Evolutionary conservation across 2,888 invertebrate species (phyloP).

Genomic region (Ennomos quercinarius): DNA sequence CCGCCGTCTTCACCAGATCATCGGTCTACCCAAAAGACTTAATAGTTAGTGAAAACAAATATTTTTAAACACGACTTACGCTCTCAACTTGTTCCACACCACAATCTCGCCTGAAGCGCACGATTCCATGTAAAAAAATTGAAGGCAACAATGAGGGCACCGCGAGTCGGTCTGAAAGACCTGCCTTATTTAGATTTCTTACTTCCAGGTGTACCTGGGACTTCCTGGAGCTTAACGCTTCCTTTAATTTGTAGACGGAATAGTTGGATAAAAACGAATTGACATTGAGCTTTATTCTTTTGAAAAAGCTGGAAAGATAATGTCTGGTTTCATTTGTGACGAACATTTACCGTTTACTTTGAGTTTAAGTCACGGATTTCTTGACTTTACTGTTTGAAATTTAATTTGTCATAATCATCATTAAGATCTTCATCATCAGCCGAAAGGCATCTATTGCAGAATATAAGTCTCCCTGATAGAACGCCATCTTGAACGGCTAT

Average conservation of each 20-base stretch:
- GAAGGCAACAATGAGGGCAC: conserved; percentile 40
- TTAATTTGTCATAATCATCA: too few relatives aligned
- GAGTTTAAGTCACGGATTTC: too few relatives aligned
- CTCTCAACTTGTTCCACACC: conserved; percentile 13
- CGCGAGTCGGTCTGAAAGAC: conserved; percentile 34
- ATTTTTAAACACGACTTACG: too few relatives aligned
- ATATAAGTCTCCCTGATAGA: too few relatives aligned
- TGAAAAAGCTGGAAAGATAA: conserved; percentile 4
- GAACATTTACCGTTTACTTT: too few relatives aligned
- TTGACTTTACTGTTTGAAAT: background rate
- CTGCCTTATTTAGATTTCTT: conserved; percentile 41
- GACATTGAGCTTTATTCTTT: conserved; percentile 19
- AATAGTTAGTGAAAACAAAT: too few relatives aligned
- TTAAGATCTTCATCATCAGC: too few relatives aligned
- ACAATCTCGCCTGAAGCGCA: conserved; percentile 27
- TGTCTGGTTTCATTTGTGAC: background rate
- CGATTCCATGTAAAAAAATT: conserved; percentile 36
- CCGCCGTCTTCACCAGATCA: too few relatives aligned
- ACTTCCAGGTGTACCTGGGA: conserved; percentile 17
- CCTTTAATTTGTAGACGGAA: conserved; percentile 27
- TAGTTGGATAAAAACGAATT: conserved; percentile 20
- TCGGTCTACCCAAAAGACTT: too few relatives aligned
- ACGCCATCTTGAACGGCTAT: too few relatives aligned
- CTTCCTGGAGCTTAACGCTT: conserved; percentile 21
- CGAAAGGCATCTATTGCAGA: background rate